Percentiles rank a stretch among this genome's conserved stretches.
Evolutionary conservation across 2,113 vertebrate species (phyloP).

Genomic region (Entelurus aequoreus): DNA sequence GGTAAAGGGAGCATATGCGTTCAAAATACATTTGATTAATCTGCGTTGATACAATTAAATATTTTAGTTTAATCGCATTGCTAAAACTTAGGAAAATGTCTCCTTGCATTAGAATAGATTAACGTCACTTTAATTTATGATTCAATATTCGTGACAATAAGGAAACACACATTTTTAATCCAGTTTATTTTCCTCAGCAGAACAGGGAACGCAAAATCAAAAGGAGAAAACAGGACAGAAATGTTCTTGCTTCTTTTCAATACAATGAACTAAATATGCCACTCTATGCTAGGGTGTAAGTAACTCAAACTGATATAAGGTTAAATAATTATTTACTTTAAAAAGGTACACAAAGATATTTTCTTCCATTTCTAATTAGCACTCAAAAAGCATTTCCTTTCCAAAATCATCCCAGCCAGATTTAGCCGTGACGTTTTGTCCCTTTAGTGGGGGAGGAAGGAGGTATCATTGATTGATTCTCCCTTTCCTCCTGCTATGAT

Average conservation of each 20-base stretch:
- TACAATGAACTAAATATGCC: conserved; percentile 92
- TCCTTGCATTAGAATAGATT: no score
- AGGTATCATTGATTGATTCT: no score
- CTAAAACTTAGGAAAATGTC: no score
- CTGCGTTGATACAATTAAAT: no score
- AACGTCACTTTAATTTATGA: no score
- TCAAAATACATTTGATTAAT: no score
- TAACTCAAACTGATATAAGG: conserved; percentile 96
- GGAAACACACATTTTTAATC: conserved; percentile 72
- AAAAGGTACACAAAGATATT: conserved; percentile 85
- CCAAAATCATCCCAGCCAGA: conserved; percentile 30
- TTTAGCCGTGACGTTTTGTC: conserved; percentile 29
- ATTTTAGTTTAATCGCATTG: no score
- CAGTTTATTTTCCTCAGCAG: conserved; percentile 91
- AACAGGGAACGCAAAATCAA: conserved; percentile 75
- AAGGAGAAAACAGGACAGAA: conserved; percentile 63
- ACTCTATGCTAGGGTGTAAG: conserved; percentile 96
- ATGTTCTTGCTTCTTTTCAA: conserved; percentile 62
- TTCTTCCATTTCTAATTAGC: conserved; percentile 79
- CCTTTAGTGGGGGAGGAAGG: neutral
- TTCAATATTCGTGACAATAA: neutral
- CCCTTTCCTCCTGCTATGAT: no score
- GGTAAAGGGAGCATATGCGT: no score
- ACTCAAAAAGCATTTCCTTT: conserved; percentile 64
- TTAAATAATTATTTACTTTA: conserved; percentile 93